Conservation (phyloP, 2,113 vertebrate genomes). For the Hippolais icterina region DNA sequence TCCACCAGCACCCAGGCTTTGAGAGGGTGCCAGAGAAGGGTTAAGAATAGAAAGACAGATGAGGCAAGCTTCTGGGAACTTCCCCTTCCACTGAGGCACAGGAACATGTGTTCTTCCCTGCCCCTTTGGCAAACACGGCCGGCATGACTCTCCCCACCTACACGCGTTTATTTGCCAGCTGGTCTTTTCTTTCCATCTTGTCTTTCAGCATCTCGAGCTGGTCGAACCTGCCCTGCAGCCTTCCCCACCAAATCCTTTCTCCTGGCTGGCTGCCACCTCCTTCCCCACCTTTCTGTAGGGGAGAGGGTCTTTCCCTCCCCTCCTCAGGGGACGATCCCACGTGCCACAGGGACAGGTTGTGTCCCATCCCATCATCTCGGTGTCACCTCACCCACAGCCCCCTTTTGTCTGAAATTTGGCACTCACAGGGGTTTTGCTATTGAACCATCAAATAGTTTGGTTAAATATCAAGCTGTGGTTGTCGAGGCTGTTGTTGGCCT, state of each 20-base stretch:
- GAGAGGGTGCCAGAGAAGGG: neutral
- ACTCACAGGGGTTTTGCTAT: neutral
- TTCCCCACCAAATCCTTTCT: neutral
- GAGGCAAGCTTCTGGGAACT: slow-evolving; percentile 55
- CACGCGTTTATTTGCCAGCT: neutral
- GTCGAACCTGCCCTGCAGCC: neutral
- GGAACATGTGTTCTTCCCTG: slow-evolving; percentile 39
- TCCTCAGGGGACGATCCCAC: rapidly evolving
- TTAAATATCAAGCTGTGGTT: neutral
- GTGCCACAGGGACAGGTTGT: neutral
- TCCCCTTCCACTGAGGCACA: neutral
- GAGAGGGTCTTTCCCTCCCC: neutral
- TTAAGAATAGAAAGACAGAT: slow-evolving; percentile 49
- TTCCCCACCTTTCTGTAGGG: rapidly evolving
- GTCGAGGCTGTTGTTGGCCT: neutral
- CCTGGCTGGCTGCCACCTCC: neutral
- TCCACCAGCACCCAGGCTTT: neutral
- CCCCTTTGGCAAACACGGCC: slow-evolving; percentile 18
- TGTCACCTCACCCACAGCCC: rapidly evolving
- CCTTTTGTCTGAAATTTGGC: neutral
- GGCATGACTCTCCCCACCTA: slow-evolving; percentile 33
- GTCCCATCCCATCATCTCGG: neutral
- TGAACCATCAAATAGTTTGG: slow-evolving; percentile 16
- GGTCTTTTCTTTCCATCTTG: neutral
- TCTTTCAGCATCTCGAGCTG: slow-evolving; percentile 4